Base-by-base conservation (phyloP, 2,797 vertebrate species). In the Schizothorax lantsangensis region DNA sequence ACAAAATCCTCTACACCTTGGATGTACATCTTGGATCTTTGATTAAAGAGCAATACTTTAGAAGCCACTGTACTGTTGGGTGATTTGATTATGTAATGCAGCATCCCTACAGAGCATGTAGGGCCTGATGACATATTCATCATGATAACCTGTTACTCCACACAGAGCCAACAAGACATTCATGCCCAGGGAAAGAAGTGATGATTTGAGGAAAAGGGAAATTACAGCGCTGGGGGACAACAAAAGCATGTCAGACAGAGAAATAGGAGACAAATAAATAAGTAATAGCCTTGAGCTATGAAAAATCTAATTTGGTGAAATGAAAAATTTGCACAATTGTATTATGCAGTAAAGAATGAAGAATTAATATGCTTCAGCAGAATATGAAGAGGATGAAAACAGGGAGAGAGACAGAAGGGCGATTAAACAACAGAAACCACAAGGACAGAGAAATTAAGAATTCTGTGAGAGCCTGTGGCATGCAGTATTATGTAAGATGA, bases 31-130 rank as follows among this genome's bases (percentile, higher is more conserved):
- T 59, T n/a, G 54, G 1, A 59, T 59, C 26, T 14, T 30, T 30
- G 0, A 64, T 26, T 64, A 26, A 62, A 62, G n/a, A 62, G 59
- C n/a, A 62, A 62, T 52, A 93, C 79, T 54, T 93, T 92, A 93
- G n/a, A 73, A 93, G 93, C 92, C 86, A 83, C 78, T 90, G 88
- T 90, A 93, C 93, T 92, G 87, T 66, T 57, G 54, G 45, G 2
- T 84, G 26, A 81, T 84, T 68, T 33, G 54, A 80, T 84, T 80
- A 84, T 30, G 66, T 75, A 84, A 73, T 14, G 19, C 30, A 77
- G 30, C 52, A 77, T 78, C 62, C 57, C 30, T 30, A 38, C 38
- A 59, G 47, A 68, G 82, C 82, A 74, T 6, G 69, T 6, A 47
- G 15, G 14, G 33, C 30, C 17, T n/a, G 59, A 45, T 59, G 78